phyloP scores from a whole-genome alignment of 2,888 invertebrate species.

The Phortica okadai region DNA sequence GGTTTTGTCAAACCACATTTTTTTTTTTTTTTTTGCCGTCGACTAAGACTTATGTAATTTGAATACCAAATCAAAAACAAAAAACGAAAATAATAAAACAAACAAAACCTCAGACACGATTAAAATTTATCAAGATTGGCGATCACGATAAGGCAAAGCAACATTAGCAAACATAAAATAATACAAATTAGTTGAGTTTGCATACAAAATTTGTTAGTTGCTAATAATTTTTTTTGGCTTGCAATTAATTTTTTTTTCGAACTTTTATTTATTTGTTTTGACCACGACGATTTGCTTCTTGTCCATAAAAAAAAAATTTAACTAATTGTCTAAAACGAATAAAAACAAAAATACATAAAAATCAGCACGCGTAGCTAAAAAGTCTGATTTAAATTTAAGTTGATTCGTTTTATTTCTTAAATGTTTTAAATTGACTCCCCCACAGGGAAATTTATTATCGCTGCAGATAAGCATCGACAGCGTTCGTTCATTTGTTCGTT shows the following conservation, averaged over 20 bases:
- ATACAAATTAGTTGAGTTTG: background rate
- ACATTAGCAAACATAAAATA: slow-evolving; percentile 11
- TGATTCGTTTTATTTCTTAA: slow-evolving; percentile 11
- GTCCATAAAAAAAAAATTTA: background rate
- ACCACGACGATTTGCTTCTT: background rate
- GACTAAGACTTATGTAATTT: background rate
- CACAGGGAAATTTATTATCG: slow-evolving; percentile 67
- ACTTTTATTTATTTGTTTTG: background rate
- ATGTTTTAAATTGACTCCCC: slow-evolving; percentile 52
- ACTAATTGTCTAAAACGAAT: slow-evolving; percentile 37
- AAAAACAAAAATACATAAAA: slow-evolving; percentile 51
- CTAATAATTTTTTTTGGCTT: background rate
- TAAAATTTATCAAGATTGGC: slow-evolving; percentile 20
- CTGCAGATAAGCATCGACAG: slow-evolving; percentile 58
- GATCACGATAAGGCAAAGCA: slow-evolving; percentile 12
- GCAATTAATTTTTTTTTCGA: slow-evolving; percentile 1
- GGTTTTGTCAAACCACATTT: slow-evolving; percentile 12
- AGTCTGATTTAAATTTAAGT: slow-evolving; percentile 54
- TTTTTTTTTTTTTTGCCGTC: slow-evolving; percentile 18
- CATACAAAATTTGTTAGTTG: slow-evolving; percentile 2
- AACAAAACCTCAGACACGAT: slow-evolving; percentile 26
- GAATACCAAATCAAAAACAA: slow-evolving; percentile 7
- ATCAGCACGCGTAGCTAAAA: slow-evolving; percentile 66
- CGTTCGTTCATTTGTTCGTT: background rate
- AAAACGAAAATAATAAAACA: background rate